These are phyloP conservation scores for Chelonia mydas DNA, from an alignment of 2,797 vertebrate species.

Conservation along the genomic window DNA sequence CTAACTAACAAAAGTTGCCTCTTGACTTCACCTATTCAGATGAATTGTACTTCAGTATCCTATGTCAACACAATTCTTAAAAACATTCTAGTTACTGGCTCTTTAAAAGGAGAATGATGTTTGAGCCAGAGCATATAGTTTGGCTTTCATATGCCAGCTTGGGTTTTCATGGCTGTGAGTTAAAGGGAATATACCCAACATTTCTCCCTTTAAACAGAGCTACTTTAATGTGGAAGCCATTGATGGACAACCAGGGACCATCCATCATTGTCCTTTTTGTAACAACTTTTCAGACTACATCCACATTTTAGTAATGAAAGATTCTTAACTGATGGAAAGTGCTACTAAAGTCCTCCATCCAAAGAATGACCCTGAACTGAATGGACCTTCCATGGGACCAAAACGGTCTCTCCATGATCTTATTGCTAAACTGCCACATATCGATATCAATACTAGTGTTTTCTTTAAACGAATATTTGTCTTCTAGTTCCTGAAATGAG, in stretches of 20 bases:
- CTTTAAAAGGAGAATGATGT: not conserved
- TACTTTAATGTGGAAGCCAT: not conserved
- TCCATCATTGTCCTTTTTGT: too few species aligned
- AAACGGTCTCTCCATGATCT: rapidly evolving
- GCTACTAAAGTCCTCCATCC: not conserved
- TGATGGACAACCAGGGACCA: not conserved
- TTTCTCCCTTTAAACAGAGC: not conserved
- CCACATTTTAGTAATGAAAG: not conserved
- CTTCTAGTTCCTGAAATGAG: too few species aligned
- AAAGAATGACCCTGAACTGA: not conserved
- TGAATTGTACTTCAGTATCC: not conserved
- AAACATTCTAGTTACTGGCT: not conserved
- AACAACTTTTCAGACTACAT: not conserved
- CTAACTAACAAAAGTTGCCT: not conserved
- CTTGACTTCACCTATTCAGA: not conserved
- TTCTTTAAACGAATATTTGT: too few species aligned
- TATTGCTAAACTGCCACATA: too few species aligned
- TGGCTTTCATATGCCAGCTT: not conserved
- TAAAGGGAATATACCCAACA: not conserved
- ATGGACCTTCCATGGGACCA: not conserved
- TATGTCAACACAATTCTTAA: not conserved
- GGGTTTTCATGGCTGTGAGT: not conserved
- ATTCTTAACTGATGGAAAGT: too few species aligned
- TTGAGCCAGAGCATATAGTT: not conserved
- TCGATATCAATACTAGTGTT: too few species aligned